A percentile compares a stretch with the other conserved stretches of the same genome.
These are phyloP conservation scores for Percina caprodes DNA, from an alignment of 2,113 vertebrate genomes.

Conservation along the genomic window DNA sequence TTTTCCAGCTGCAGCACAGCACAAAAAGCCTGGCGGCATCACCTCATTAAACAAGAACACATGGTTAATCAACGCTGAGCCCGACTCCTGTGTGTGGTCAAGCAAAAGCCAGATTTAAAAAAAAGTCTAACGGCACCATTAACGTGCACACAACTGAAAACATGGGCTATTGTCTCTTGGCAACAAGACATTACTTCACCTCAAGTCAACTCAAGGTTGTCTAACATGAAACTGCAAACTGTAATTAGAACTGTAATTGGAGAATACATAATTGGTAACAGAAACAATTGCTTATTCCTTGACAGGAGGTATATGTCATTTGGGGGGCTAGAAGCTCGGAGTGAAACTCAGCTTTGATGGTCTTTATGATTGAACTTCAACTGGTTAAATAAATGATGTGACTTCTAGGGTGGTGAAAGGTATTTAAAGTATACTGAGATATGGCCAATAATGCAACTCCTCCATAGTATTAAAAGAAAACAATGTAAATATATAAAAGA, in stretches of 20 bases:
- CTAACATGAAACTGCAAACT: not conserved
- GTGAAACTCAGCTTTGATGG: not conserved
- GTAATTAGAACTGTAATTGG: too few relatives aligned
- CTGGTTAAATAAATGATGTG: not conserved
- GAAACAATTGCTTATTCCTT: not conserved
- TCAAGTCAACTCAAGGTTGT: constrained; percentile 16
- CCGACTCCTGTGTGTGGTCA: constrained; percentile 33
- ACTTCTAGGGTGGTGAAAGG: not conserved
- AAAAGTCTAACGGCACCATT: constrained; percentile 19
- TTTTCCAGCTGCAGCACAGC: constrained; percentile 58
- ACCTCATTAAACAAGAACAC: constrained; percentile 56
- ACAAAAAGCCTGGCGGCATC: constrained; percentile 53
- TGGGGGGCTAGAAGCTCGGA: not conserved
- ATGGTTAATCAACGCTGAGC: constrained; percentile 47
- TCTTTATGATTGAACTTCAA: not conserved
- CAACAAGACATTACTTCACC: constrained; percentile 25
- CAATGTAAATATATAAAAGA: not conserved
- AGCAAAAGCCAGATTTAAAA: not conserved
- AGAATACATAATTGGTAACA: not conserved
- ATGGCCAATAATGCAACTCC: not conserved
- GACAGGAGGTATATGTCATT: not conserved
- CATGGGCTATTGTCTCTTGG: constrained; percentile 22
- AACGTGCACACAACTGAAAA: constrained; percentile 21
- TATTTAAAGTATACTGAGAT: not conserved
- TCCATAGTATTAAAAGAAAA: not conserved